Evolutionary conservation across 2,113 vertebrate species (phyloP).

Genomic region (Sprattus sprattus): DNA sequence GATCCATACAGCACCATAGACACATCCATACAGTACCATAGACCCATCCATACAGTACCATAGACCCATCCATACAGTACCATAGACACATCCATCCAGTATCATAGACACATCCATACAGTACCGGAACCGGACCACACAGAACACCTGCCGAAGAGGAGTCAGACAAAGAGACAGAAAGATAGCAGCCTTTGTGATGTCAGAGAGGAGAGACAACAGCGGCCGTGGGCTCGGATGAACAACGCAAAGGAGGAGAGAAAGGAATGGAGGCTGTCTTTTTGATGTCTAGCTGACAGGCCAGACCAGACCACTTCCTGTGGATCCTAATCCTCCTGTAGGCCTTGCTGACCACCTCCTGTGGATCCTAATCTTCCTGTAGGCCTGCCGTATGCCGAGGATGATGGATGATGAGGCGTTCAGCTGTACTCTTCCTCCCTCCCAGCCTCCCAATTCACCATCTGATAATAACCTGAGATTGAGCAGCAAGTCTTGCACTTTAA

Average conservation of each 20-base stretch:
- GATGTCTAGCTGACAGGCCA: background rate
- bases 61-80: no score
- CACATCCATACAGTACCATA: no score
- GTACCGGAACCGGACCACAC: background rate
- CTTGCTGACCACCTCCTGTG: conserved; percentile 6
- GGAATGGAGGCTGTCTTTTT: background rate
- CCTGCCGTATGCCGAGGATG: conserved; percentile 19
- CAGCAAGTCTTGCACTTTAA: conserved; percentile 6
- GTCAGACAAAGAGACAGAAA: background rate
- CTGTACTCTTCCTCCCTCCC: background rate
- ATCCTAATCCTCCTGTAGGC: conserved; percentile 24
- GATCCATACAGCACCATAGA: no score
- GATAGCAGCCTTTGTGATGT: background rate
- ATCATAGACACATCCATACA: no score
- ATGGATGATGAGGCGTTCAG: conserved; percentile 29
- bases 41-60: no score
- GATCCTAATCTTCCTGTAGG: conserved; percentile 26
- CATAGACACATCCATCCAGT: no score
- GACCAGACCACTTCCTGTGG: conserved; percentile 20
- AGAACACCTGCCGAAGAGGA: background rate
- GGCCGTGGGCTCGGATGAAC: no score
- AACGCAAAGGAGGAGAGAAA: background rate
- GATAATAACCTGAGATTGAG: conserved; percentile 36
- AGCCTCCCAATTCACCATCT: conserved; percentile 36
- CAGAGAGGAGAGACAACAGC: background rate